A percentile compares a stretch with the other conserved stretches of the same genome.
These are phyloP conservation scores for Podarcis siculus DNA, from an alignment of 2,797 vertebrate genomes.

Conservation along the genomic window DNA sequence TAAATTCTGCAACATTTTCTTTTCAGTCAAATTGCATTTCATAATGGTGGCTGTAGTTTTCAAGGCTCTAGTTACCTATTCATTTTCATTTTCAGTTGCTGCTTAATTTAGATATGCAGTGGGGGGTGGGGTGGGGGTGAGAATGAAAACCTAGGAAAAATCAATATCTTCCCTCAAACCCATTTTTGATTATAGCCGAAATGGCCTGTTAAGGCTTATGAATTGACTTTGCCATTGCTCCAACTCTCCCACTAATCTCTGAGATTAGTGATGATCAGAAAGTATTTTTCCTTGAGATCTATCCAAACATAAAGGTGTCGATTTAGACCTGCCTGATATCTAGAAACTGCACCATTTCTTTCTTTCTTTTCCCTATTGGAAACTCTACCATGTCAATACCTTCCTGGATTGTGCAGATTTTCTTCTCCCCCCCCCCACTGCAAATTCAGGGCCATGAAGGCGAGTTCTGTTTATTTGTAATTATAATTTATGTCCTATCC, in stretches of 20 bases:
- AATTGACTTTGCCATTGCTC: slow-evolving; percentile 44
- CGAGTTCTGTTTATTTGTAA: too few relatives aligned
- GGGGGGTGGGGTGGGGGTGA: slow-evolving; percentile 25
- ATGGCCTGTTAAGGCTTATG: slow-evolving; percentile 42
- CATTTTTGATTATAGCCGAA: slow-evolving; percentile 37
- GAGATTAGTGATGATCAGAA: slow-evolving; percentile 46
- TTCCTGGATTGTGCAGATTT: too few relatives aligned
- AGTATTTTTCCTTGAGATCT: slow-evolving; percentile 20
- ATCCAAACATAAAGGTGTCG: not conserved
- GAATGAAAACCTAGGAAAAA: slow-evolving; percentile 42
- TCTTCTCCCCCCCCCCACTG: too few relatives aligned
- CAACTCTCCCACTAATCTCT: slow-evolving; percentile 26
- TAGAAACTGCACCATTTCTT: too few relatives aligned
- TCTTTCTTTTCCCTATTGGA: too few relatives aligned
- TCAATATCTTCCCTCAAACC: slow-evolving; percentile 44
- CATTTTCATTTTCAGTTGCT: slow-evolving; percentile 61
- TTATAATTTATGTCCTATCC: too few relatives aligned
- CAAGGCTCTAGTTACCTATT: slow-evolving; percentile 56
- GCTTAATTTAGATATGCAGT: slow-evolving; percentile 51
- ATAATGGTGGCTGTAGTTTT: slow-evolving; percentile 66
- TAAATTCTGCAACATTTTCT: slow-evolving; percentile 58
- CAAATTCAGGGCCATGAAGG: too few relatives aligned
- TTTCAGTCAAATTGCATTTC: slow-evolving; percentile 61
- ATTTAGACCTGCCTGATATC: too few relatives aligned
- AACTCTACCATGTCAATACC: too few relatives aligned